phyloP scores from a whole-genome alignment of 2,113 vertebrate species.

The Malaclemys terrapin region DNA sequence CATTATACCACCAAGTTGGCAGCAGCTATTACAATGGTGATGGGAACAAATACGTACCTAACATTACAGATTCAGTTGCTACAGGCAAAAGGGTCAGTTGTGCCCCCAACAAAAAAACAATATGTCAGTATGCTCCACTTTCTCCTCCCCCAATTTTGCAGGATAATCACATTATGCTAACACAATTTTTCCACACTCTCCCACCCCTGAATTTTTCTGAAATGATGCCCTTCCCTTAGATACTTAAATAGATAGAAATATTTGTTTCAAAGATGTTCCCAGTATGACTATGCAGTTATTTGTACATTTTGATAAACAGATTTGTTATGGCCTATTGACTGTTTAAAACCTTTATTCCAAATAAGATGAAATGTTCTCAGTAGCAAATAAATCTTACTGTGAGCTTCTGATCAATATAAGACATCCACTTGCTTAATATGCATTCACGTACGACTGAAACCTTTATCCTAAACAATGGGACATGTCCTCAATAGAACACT shows the following conservation, averaged over 20 bases:
- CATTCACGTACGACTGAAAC: conserved; percentile 10
- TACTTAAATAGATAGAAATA: neutral
- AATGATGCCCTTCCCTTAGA: neutral
- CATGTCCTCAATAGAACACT: neutral
- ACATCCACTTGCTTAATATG: neutral
- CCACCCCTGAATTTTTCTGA: no score
- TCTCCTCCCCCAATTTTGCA: no score
- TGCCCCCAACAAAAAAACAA: no score
- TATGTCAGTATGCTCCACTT: no score
- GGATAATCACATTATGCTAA: no score
- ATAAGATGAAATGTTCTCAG: neutral
- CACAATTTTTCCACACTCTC: no score
- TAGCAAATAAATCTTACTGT: neutral
- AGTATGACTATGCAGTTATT: neutral
- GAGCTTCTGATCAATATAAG: neutral
- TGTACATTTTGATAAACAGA: neutral
- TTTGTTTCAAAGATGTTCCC: neutral
- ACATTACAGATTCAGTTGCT: no score
- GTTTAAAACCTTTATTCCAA: neutral
- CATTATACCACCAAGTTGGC: no score
- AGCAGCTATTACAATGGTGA: no score
- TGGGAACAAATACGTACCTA: no score
- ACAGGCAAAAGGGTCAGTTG: no score
- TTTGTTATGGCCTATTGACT: neutral
- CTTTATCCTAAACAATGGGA: neutral